Conservation (phyloP, 2,797 vertebrate species). For the Hephaestus fuliginosus region DNA sequence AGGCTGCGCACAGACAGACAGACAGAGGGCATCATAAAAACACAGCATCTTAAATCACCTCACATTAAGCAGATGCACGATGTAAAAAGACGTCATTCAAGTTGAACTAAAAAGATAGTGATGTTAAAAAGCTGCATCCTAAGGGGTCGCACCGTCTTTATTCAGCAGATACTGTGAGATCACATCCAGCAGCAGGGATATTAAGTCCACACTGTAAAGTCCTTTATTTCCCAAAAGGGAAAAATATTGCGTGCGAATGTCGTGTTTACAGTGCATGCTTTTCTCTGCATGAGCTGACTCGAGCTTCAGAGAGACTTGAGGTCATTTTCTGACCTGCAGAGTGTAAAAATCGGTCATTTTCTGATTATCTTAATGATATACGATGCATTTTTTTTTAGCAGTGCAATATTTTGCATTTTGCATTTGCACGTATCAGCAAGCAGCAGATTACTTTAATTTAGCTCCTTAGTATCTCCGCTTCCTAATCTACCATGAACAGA, state of each 20-base stretch:
- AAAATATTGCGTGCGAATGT: constrained; percentile 11
- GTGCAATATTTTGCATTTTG: neutral
- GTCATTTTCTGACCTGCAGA: neutral
- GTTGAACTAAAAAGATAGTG: neutral
- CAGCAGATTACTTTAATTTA: neutral
- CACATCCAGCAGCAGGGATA: neutral
- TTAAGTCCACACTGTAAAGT: neutral
- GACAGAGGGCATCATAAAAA: neutral
- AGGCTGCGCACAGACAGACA: neutral
- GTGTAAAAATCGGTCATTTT: constrained; percentile 2
- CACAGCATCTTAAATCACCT: neutral
- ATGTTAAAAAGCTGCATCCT: neutral
- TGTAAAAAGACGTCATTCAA: neutral
- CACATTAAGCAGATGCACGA: neutral
- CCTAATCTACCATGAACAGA: neutral
- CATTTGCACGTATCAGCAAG: neutral
- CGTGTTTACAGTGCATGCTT: neutral
- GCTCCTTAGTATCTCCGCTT: neutral
- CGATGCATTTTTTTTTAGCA: neutral
- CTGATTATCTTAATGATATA: neutral
- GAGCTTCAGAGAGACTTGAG: neutral
- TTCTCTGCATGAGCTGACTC: constrained; percentile 20
- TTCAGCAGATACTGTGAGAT: neutral
- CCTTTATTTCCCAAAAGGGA: neutral
- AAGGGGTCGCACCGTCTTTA: neutral